Evolutionary conservation across 2,888 invertebrate species (phyloP), one percentile per base, ranked within the genome.

Genomic region (Erebia palarica): DNA sequence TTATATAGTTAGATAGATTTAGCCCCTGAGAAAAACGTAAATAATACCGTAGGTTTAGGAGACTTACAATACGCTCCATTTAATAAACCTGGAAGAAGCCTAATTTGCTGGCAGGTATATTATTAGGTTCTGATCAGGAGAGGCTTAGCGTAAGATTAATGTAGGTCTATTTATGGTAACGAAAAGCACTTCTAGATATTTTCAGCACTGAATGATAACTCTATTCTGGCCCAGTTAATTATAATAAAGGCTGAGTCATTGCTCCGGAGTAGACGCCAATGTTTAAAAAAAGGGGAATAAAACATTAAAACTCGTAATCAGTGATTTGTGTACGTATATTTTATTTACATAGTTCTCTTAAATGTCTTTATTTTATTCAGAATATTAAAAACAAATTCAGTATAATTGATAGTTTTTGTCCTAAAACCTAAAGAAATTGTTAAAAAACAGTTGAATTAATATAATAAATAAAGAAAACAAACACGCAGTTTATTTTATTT

Each of bases 251-350:
- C 49, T 44, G 68, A 68, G 69, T 73, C 66, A 71, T 73, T 73
- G 73, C 71, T 71, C 69, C 66, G 73, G 69, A 59, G 16, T 66
- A 66, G 18, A 59, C 10, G 47, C 59, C 14, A 57, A 66, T 47
- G 49, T 47, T 63, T 16, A 21, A 21, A 58, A 58, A 27, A 14
- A 58, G 21, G 27, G 1, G 27, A 27, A 66, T 10, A 36, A 65
- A 49, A 71, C 14, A 55, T 65, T 49, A 65, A 74, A 68, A 72
- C 72, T 74, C 74, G 70, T 61, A 70, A 74, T 74, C 74, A 63
- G 70, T 74, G 72, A 72, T 74, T 74, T 74, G 61, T 74, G 74
- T 74, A 74, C 74, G 72, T 68, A 59, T 59, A 58, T 65, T 53
- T 65, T 53, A 49, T 5, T 36, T 36, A 14, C 3, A 21, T 14